A percentile compares a stretch with the other conserved stretches of the same genome.
phyloP scores from a whole-genome alignment of 2,113 vertebrate genomes.

The Pteruthius melanotis region DNA sequence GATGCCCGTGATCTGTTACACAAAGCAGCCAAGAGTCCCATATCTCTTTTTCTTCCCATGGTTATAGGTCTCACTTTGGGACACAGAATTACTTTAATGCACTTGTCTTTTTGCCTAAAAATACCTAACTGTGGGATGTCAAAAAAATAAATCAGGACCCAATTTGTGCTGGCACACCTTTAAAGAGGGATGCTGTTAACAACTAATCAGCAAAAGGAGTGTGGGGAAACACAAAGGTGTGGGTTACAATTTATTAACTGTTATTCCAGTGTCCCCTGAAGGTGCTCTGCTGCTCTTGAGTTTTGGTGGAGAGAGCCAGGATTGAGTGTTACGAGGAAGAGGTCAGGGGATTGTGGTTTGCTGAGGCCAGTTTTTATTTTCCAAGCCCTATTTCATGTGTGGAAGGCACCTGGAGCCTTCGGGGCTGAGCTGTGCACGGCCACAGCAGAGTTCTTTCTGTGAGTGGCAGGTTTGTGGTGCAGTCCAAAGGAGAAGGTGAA shows the following conservation, averaged over 20 bases:
- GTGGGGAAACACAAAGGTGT: background rate
- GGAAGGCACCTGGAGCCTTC: background rate
- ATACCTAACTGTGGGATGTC: background rate
- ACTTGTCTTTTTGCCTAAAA: background rate
- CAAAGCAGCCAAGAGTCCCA: background rate
- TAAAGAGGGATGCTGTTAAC: background rate
- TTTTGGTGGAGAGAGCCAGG: background rate
- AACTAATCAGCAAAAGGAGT: background rate
- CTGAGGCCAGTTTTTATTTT: background rate
- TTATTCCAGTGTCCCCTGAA: background rate
- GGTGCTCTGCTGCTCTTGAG: background rate
- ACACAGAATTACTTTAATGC: background rate
- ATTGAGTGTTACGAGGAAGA: rapidly evolving
- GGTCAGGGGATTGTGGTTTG: background rate
- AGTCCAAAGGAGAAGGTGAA: background rate
- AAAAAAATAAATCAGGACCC: background rate
- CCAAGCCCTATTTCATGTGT: background rate
- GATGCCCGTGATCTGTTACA: background rate
- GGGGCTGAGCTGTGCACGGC: background rate
- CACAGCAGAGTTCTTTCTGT: rapidly evolving
- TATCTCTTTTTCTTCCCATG: background rate
- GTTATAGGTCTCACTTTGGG: background rate
- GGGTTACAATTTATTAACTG: background rate
- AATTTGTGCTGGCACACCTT: background rate
- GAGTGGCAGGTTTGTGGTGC: background rate